Evolutionary conservation across 2,797 vertebrate genomes (phyloP), one percentile per base, ranked within the genome.

Genomic region (Karalla daura): DNA sequence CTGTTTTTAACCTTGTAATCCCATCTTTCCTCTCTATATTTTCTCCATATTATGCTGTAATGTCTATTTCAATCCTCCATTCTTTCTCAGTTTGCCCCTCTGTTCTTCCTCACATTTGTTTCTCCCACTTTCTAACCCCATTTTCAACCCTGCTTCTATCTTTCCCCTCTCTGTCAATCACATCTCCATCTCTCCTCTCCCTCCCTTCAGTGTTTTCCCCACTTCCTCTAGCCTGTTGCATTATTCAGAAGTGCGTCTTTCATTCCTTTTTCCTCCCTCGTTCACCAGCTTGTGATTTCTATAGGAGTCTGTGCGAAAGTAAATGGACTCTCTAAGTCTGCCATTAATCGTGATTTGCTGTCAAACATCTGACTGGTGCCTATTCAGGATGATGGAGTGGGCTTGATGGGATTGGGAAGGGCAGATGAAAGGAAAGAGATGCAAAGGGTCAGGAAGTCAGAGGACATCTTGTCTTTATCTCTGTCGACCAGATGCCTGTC

Each of bases 331-430:
- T 63, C 64, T 21, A 14, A 41, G 63, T 69, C 49, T 65, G 63
- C 69, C 70, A 82, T 88, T 88, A 86, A 83, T 84, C 65, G 70
- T 49, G 63, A 78, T 80, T 76, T 82, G 62, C 81, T 86, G 83
- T 88, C 86, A 83, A 76, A 63, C 56, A 84, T 64, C 49, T 63
- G 81, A 88, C 36, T 86, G 85, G 86, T 74, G 74, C 51, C 64
- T 71, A 67, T 74, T 82, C 70, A 86, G 41, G 45, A 60, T 85
- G 86, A 86, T 72, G 62, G 76, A 81, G 70, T 46, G 55, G 46
- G 54, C 50, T 30, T 71, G 81, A 71, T 63, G 70, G 67, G 59
- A 69, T 50, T 68, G 62, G 32, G 53, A 54, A 70, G 60, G 75
- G 40, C 35, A 72, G 59, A 74, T 70, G 75, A 86, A 79, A 75